Base-by-base conservation (phyloP, 2,797 vertebrate genomes). In the Sciurus carolinensis region DNA sequence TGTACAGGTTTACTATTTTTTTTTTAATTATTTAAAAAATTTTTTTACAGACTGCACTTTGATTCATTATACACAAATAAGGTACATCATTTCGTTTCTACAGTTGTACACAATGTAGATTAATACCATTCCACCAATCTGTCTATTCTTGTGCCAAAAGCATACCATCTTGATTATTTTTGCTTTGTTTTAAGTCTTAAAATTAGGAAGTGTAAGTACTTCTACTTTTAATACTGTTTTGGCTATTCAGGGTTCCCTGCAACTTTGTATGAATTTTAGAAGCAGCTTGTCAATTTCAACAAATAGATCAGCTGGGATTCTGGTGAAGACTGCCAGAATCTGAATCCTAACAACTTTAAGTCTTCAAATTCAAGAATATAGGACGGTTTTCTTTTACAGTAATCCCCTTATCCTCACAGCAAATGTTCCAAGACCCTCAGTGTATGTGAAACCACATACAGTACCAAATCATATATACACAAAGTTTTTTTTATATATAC, bases 181-280 rank as follows among this genome's bases (percentile, higher is more conserved):
- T 79, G n/a, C 57, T 93, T 15, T 79, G n/a, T 47, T 93, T 15
- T 72, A 87, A 90, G 28, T 26, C 75, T 76, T 82, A 90, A 79
- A 90, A 87, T 20, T 67, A 39, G 47, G 33, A 84, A 73, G 26
- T 67, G 1, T 39, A 3, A 95, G 12, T 62, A 24, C 33, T 28
- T 44, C 50, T 44, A 28, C 26, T 90, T 76, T 81, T 47, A 86
- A 30, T 44, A 52, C 17, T 84, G 47, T 90, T 83, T 62, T 50
- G 83, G 26, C 59, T 84, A 57, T 42, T 64, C 7, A 30, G 7
- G 44, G 66, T 84, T 20, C 26, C 14, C 4, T 81, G 59, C 12
- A 91, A 87, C 30, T 85, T 22, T 52, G 57, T 3, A 88, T 73
- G 2, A 90, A 67, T 87, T 87, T 94, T 73, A 93, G 66, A 88